Evolutionary conservation across 2,797 vertebrate species (phyloP).

Genomic region (Thripadectes ignobilis): DNA sequence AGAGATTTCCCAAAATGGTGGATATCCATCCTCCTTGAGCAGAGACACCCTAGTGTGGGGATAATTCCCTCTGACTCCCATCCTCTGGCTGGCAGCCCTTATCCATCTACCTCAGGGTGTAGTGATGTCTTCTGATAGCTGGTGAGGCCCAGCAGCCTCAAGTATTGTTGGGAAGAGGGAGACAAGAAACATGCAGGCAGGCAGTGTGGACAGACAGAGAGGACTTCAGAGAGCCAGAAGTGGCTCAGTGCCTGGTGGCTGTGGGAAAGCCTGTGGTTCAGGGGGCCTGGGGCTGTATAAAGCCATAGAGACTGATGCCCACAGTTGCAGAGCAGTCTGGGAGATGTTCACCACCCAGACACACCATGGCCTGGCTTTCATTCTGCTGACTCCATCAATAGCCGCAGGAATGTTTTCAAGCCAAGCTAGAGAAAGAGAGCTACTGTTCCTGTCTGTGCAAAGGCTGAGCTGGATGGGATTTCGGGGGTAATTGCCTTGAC

Average conservation of each 20-base stretch:
- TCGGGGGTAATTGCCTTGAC: conserved; percentile 51
- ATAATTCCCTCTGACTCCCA: background rate
- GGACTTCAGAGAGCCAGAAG: background rate
- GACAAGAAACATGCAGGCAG: background rate
- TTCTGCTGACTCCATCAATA: conserved; percentile 36
- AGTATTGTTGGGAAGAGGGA: background rate
- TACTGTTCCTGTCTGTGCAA: conserved; percentile 46
- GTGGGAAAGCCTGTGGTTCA: background rate
- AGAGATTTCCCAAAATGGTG: background rate
- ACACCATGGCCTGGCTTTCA: conserved; percentile 24
- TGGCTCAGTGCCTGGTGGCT: background rate
- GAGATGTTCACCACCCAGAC: conserved; percentile 49
- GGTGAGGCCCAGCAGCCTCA: background rate
- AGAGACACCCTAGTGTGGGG: background rate
- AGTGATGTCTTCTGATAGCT: background rate
- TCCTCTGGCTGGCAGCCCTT: background rate
- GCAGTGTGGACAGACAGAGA: background rate
- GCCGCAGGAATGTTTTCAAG: conserved; percentile 49
- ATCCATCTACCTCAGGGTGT: background rate
- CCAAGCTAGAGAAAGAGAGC: conserved; percentile 41
- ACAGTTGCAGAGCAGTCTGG: background rate
- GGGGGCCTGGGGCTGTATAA: background rate
- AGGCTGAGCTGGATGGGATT: conserved; percentile 39
- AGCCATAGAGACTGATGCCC: background rate
- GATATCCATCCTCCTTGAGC: background rate